These are phyloP conservation scores for Alcis repandata DNA, from an alignment of 2,888 invertebrate genomes.

Conservation along the genomic window DNA sequence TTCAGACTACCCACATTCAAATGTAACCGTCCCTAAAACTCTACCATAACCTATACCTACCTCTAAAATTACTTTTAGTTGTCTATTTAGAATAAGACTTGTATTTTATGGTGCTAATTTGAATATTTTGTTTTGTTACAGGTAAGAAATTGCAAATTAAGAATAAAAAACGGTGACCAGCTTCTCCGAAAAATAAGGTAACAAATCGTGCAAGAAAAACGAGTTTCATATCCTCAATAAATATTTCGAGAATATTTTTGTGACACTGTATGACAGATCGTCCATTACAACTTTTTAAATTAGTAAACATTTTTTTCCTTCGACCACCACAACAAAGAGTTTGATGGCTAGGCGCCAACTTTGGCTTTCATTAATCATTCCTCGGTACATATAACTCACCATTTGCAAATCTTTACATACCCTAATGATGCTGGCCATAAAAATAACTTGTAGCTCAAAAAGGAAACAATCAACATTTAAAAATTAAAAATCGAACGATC, in stretches of 20 bases:
- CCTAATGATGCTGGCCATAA: conserved; percentile 56
- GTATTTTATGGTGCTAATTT: not conserved
- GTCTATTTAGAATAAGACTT: not conserved
- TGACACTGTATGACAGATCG: conserved; percentile 37
- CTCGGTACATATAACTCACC: conserved; percentile 63
- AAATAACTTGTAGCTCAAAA: conserved; percentile 39
- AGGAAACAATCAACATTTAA: conserved; percentile 48
- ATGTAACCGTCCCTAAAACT: not conserved
- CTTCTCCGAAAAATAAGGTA: conserved; percentile 1
- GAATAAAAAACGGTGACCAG: not conserved
- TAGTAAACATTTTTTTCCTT: conserved; percentile 54
- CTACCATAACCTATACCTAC: not conserved
- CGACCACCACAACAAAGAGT: conserved; percentile 69
- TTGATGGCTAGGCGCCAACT: conserved; percentile 72
- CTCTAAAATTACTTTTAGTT: not conserved
- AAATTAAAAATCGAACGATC: conserved; percentile 32
- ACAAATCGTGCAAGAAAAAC: conserved; percentile 1
- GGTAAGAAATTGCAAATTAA: conserved; percentile 62
- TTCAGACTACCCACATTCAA: not conserved
- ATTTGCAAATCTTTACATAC: conserved; percentile 67
- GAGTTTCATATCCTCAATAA: conserved; percentile 17
- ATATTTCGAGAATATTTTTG: conserved; percentile 38
- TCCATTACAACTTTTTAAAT: conserved; percentile 49
- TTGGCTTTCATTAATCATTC: conserved; percentile 73
- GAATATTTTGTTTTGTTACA: conserved; percentile 60